Evolutionary conservation across 2,113 vertebrate species (phyloP), one percentile per base, ranked within the genome.

Genomic region (Raja brachyura): DNA sequence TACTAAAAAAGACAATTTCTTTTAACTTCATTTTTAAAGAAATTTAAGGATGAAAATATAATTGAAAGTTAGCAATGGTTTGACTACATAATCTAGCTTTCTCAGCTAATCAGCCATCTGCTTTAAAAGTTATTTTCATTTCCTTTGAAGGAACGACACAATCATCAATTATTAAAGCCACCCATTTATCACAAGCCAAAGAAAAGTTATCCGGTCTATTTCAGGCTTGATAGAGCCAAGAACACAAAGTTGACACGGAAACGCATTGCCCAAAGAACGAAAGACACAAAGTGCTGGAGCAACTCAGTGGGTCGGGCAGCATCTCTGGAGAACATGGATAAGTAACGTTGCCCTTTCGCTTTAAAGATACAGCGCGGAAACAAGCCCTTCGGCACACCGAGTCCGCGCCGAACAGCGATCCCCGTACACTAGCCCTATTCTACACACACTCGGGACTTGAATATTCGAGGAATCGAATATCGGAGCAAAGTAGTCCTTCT

Each of bases 101-200:
- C 95, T 94, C 39, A 75, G 94, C 93, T 94, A 96, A 96, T 96
- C 95, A 94, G 95, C 96, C 96, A 96, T 96, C 96, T 95, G 93
- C 94, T 93, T 94, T 93, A 94, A 95, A 96, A 96, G 96, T 96
- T 94, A 96, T 94, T 94, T 93, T 94, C 95, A 95, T 96, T 96
- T 96, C 95, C 96, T 94, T 95, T 93, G 93, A 94, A 94, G 94
- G 95, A 94, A 93, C 94, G 94, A 93, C 94, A 95, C 95, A 95
- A 95, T 96, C 95, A 96, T 95, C 94, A 94, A 93, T 94, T 92
- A 88, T 73, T 92, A 70, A 73, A 39, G 6, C 66, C 61, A 48
- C 39, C 66, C 61, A 66, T 88, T 88, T 66, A 88, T 88, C n/a
- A 16, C 83, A 8, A 63, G n/a, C 59, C 59, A 63, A 88, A 7